Evolutionary conservation across 2,113 vertebrate genomes (phyloP).

Genomic region (Saiga tatarica): DNA sequence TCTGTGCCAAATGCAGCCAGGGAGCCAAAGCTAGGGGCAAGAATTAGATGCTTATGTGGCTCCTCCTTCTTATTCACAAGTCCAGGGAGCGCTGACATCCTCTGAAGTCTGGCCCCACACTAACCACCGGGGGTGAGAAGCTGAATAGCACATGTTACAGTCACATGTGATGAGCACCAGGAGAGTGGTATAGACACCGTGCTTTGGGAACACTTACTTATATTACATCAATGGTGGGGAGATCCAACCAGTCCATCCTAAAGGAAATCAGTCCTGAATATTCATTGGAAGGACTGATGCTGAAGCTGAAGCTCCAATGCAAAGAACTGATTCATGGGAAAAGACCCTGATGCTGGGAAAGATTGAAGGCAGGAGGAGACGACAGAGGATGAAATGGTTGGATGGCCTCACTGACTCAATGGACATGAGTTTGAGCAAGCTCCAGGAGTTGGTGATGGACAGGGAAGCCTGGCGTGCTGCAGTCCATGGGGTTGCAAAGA

Average conservation of each 20-base stretch:
- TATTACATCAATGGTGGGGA: not conserved
- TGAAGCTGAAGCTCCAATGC: not conserved
- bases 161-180: not conserved
- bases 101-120: not conserved
- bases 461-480: not conserved
- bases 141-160: not conserved
- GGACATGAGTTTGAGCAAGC: not conserved
- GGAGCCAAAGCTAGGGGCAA: not conserved
- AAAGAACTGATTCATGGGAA: not conserved
- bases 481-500: not conserved
- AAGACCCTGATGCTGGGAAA: not conserved
- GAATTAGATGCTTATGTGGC: not conserved
- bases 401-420: not conserved
- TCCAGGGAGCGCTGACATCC: not conserved
- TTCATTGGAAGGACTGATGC: not conserved
- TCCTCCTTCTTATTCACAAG: not conserved
- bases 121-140: not conserved
- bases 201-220: not conserved
- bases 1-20: not conserved
- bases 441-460: not conserved
- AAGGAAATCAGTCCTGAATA: not conserved
- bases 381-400: not conserved
- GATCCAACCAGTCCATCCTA: not conserved
- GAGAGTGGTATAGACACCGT: not conserved
- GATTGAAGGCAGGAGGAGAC: not conserved